A percentile compares a stretch with the other conserved stretches of the same genome.
Evolutionary conservation across 2,888 invertebrate species (phyloP).

Genomic region (Cancer borealis): DNA sequence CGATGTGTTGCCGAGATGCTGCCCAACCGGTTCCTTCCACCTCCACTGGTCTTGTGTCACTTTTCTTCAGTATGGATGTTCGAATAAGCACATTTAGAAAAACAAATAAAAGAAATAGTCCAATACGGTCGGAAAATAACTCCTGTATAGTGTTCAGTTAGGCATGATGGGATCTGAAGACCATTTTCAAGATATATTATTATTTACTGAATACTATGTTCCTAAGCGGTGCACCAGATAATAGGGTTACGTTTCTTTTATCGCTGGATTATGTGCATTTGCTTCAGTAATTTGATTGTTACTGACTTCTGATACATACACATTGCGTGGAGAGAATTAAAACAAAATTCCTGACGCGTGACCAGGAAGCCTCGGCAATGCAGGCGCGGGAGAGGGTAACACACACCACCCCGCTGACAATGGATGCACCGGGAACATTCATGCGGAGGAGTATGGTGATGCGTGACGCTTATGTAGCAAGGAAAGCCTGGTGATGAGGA

Average conservation of each 20-base stretch:
- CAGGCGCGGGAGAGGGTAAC: background rate
- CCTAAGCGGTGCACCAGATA: background rate
- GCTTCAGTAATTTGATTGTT: background rate
- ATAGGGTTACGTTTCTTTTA: background rate
- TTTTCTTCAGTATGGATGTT: background rate
- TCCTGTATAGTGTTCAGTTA: background rate
- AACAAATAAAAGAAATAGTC: background rate
- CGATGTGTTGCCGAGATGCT: background rate
- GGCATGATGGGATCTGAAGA: background rate
- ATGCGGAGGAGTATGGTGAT: background rate
- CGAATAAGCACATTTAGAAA: background rate
- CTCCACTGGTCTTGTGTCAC: background rate
- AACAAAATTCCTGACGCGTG: background rate
- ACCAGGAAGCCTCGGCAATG: background rate
- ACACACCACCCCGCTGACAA: background rate
- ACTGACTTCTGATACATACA: background rate
- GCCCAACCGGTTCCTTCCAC: no score
- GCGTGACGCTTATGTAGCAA: background rate
- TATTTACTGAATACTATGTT: background rate
- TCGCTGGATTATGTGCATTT: background rate
- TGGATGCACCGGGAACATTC: background rate
- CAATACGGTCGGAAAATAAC: background rate
- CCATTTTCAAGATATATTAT: background rate
- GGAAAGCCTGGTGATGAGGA: background rate
- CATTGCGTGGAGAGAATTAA: background rate